Conservation (phyloP, 1,140 invertebrate species). For the Anadara kagoshimensis region DNA sequence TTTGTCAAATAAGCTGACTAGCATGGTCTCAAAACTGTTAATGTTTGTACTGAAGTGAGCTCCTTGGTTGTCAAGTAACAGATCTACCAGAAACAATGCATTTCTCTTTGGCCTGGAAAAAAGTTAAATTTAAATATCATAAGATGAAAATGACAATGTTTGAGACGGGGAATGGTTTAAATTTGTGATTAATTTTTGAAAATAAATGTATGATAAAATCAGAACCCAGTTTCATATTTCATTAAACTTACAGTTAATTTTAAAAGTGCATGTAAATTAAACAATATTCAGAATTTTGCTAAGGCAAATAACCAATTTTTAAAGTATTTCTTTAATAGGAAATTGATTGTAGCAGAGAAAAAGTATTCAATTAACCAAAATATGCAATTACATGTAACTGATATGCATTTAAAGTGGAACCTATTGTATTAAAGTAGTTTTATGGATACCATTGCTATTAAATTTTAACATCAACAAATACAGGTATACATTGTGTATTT, state of each 20-base stretch:
- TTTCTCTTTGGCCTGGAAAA: slow-evolving; percentile 73
- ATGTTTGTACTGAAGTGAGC: slow-evolving; percentile 79
- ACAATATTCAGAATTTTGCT: no score
- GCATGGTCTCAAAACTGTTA: slow-evolving; percentile 77
- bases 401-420: no score
- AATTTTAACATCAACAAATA: slow-evolving; percentile 1
- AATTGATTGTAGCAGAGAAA: no score
- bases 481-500: background rate
- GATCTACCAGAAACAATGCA: slow-evolving; percentile 79
- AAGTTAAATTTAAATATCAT: background rate
- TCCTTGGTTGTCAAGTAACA: slow-evolving; percentile 78
- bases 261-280: no score
- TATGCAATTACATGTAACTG: no score
- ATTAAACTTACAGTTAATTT: no score
- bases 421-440: background rate
- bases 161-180: background rate
- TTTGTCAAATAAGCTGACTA: slow-evolving; percentile 80
- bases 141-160: background rate
- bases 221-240: background rate
- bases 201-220: no score
- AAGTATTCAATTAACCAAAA: no score
- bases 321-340: no score
- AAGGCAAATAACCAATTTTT: no score
- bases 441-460: background rate
- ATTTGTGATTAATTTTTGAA: background rate